These are phyloP conservation scores for Tachina lurida DNA, from an alignment of 2,888 invertebrate genomes.

Conservation along the genomic window DNA sequence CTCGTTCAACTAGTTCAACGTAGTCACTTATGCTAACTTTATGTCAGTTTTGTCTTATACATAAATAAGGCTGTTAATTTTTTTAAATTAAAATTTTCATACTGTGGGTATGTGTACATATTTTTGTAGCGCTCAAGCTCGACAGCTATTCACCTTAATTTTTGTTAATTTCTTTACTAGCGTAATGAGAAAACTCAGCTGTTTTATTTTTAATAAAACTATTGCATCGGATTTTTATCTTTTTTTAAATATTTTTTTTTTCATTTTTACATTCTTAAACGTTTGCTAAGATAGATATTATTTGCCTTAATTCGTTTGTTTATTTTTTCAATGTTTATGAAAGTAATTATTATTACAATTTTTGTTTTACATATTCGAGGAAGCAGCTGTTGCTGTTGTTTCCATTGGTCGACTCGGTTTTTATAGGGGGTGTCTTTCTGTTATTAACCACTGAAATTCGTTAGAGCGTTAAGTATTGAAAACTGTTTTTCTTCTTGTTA, in stretches of 20 bases:
- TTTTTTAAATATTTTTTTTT: background rate
- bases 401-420: constrained; percentile 6
- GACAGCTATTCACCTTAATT: no score
- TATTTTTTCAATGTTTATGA: constrained; percentile 29
- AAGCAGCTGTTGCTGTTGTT: constrained; percentile 50
- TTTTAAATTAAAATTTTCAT: no score
- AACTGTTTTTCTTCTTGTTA: constrained; percentile 47
- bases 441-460: constrained; percentile 59
- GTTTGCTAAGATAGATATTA: background rate
- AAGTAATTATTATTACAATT: constrained; percentile 36
- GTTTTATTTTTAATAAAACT: background rate
- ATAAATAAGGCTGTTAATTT: no score
- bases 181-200: no score
- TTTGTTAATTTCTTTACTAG: no score
- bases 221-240: no score
- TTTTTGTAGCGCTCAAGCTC: no score
- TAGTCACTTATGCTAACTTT: no score
- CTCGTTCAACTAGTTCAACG: no score
- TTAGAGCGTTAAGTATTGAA: constrained; percentile 65
- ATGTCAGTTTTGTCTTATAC: no score
- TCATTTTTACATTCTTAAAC: constrained; percentile 2
- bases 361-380: constrained; percentile 7
- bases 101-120: no score
- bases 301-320: constrained; percentile 17
- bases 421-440: constrained; percentile 44